Evolutionary conservation across 2,113 vertebrate species (phyloP), one percentile per base, ranked within the genome.

Genomic region (Sprattus sprattus): DNA sequence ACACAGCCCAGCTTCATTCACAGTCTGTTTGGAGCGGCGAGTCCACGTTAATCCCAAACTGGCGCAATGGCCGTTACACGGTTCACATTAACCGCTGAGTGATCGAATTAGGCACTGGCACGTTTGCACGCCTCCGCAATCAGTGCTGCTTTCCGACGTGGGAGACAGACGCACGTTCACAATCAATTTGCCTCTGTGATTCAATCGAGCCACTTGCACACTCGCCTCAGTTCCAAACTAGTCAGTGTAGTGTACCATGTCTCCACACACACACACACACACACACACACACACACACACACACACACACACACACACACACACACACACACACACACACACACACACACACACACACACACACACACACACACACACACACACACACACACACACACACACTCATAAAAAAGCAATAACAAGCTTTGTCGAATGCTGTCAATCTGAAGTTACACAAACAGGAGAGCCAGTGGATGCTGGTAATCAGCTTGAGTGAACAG

Each of bases 181-280:
- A 94, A 93, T 95, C 92, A 94, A 94, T 93, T 94, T 92, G 83
- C 90, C 47, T 28, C 78, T 82, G 87, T 93, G 91, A 93, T 93
- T 89, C 88, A 91, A 94, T 92, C 45, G 71, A 89, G 87, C 84
- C 20, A 90, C 89, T 90, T 82, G 50, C 88, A 88, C 64, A 28
- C 64, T 11, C 28, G 22, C 60, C 6, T 25, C 20, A 4, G 22
- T 22, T n/a, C 20, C 20, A 45, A 87, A 50, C 2, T 3, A 44
- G 81, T 20, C 82, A 81, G 82, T 78, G 85, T 64, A 13, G 81
- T 39, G 15, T 20, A 57, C 49, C 2, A 81, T 82, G 71, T 16
- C 16, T 75, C 22, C 75, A 54, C 47, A 71, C 75, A 82, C 49
- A 57, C 80, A 84, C 54, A 47, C 32, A 84, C 28, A 46, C 81